Evolutionary conservation across 2,113 vertebrate species (phyloP), one percentile per base, ranked within the genome.

Genomic region (Cygnus atratus): DNA sequence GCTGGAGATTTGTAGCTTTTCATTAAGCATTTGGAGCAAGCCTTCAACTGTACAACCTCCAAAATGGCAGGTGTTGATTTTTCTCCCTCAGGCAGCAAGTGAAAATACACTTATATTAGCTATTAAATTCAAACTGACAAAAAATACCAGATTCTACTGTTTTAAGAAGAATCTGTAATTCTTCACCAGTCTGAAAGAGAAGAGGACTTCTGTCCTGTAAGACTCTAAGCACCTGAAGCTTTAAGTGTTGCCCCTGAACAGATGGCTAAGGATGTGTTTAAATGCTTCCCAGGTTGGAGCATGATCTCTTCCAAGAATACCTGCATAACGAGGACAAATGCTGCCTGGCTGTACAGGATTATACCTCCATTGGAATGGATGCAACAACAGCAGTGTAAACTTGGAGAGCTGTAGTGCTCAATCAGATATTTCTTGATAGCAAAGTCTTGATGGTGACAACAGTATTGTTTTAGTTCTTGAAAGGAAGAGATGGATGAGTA

Each of bases 271-370:
- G 9, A 33, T 28, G 5, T 84, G 21, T 61, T 80, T 73, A 68
- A 43, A 26, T 75, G 21, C 41, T 78, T 85, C 28, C 10, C 68
- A 28, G 33, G 5, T 1, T 81, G 14, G 17, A 63, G 37, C 37
- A 41, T 19, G 28, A 17, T 75, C 5, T 84, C 41, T 62, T 63
- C 16, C n/a, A 62, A 3, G 5, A 6, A 1, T 61, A 61, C 33
- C 52, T 89, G 39, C 7, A 26, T 20, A 26, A 3, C 14, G 35
- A 15, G 33, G 22, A 29, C 14, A 11, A 66, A 4, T 46, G 12
- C 33, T 61, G 31, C 9, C 43, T 80, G 0, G 0, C 55, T 70
- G 19, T 52, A 18, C 4, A 12, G 19, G 35, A 22, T 43, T 25
- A 3, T 62, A 39, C 74, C 10, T 41, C 25, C 17, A 17, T 13